Base-by-base conservation (phyloP, 2,797 vertebrate species). In the Hydrolagus colliei region DNA sequence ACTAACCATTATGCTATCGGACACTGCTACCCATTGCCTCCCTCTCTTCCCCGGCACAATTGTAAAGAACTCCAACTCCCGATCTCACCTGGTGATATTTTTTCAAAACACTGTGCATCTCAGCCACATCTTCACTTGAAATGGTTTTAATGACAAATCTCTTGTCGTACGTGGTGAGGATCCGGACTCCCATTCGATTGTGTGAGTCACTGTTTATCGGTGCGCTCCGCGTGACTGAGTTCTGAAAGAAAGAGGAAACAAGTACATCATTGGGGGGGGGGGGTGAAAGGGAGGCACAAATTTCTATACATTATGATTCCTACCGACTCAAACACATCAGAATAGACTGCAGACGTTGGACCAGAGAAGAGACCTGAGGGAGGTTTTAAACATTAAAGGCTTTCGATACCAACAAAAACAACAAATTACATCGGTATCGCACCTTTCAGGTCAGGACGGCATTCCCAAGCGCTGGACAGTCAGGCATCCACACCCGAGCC, bases 81-180 rank as follows among this genome's bases (percentile, higher is more conserved):
- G 14, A 14, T 63, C 9, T 6, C 94, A 98, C 97, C 96, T 98
- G 97, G 89, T 98, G 97, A 91, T 98, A 98, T 88, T 97, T 98
- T 93, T 98, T 98, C 85, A 98, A 88, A 90, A 98, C 98, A 93
- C 96, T 98, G 93, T 98, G 97, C 96, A 98, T 98, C 93, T 98
- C 97, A 0, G 97, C 97, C 12, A 98, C 97, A 65, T 98, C 97
- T 92, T 98, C 97, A 0, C 97, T 96, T 1, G 96, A 97, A 88
- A 98, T 95, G 0, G 97, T 97, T 92, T 98, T 98, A 90, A 98
- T 97, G 88, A 98, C 96, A 35, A 98, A 98, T 86, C 96, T 94
- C 89, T 96, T 92, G 91, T 98, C 97, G 0, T 96, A 98, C 87
- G 96, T 96, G 90, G 96, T 97, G 87, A 98, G 95, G 91, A 98